Conservation (phyloP, 2,113 vertebrate species). For the Melozone crissalis region DNA sequence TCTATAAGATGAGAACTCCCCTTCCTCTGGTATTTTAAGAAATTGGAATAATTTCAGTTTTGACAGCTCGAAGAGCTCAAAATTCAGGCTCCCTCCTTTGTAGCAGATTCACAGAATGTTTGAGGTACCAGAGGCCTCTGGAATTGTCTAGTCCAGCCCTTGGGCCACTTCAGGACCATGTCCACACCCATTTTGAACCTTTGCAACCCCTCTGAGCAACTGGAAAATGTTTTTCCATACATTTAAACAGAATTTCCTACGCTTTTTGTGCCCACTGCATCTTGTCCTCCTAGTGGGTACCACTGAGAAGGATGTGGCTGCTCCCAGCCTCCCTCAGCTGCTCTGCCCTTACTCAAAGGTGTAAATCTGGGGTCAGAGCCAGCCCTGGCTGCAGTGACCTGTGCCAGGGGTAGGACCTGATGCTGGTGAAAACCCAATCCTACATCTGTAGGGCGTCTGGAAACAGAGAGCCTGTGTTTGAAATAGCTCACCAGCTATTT, state of each 20-base stretch:
- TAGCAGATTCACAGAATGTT: background rate
- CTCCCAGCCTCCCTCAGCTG: background rate
- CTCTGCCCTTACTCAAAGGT: background rate
- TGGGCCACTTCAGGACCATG: background rate
- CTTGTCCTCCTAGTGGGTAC: background rate
- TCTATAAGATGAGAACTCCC: background rate
- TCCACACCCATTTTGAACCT: rapidly evolving
- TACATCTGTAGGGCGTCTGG: background rate
- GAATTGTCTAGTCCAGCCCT: background rate
- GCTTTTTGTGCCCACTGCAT: background rate
- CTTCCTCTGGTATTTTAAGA: background rate
- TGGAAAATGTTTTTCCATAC: background rate
- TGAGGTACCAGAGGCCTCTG: background rate
- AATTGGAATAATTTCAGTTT: slow-evolving; percentile 6
- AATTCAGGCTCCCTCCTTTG: background rate
- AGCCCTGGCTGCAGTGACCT: background rate
- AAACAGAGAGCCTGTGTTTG: background rate
- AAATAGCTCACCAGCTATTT: background rate
- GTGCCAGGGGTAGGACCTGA: background rate
- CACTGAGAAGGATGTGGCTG: background rate
- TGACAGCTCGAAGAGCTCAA: background rate
- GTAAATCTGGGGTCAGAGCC: background rate
- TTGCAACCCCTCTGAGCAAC: background rate
- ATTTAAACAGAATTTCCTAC: background rate
- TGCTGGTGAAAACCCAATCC: background rate